These are phyloP conservation scores for Apantesis nais DNA, from an alignment of 2,888 invertebrate species.

Conservation along the genomic window DNA sequence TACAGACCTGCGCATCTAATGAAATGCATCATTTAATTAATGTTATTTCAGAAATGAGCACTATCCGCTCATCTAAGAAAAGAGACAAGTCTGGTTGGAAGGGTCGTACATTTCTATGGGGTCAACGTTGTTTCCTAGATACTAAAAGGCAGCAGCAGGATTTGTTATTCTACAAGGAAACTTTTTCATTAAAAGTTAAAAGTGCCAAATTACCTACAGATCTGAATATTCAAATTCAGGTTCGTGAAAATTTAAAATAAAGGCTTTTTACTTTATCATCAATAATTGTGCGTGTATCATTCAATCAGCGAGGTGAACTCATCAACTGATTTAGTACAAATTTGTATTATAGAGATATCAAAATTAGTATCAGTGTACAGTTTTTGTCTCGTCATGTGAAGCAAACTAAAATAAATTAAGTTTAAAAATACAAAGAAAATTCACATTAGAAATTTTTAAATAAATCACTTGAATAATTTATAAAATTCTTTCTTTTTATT, in stretches of 20 bases:
- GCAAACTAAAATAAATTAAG: too few relatives aligned
- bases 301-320: too few relatives aligned
- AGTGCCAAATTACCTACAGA: neutral
- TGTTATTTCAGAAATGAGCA: neutral
- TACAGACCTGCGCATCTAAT: neutral
- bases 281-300: too few relatives aligned
- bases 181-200: neutral
- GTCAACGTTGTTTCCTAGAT: neutral
- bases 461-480: too few relatives aligned
- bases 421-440: too few relatives aligned
- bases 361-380: too few relatives aligned
- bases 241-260: neutral
- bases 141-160: conserved; percentile 1
- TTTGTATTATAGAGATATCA: too few relatives aligned
- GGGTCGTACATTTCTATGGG: conserved; percentile 6
- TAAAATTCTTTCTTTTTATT: too few relatives aligned
- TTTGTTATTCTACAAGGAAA: neutral
- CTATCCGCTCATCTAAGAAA: neutral
- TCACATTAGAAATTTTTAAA: too few relatives aligned
- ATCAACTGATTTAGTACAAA: too few relatives aligned
- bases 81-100: neutral
- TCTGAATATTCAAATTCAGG: neutral
- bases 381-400: too few relatives aligned
- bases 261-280: neutral
- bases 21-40: neutral